phyloP scores from a whole-genome alignment of 2,797 vertebrate species.

The Macropus fuliginosus region DNA sequence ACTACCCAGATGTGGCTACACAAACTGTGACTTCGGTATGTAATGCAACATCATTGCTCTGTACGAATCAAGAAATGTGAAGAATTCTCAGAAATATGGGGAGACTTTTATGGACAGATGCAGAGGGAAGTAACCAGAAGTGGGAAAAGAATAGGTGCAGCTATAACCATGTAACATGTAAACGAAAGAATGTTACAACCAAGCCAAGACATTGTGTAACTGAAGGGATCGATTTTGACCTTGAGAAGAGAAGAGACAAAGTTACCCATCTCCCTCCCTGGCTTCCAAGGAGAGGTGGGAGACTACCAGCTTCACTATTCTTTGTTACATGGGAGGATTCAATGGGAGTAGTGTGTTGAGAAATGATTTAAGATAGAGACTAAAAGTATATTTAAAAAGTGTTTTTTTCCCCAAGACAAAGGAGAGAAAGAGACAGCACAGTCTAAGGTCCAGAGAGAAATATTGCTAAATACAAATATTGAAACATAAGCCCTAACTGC shows the following conservation, averaged over 20 bases:
- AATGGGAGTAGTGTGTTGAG: background rate
- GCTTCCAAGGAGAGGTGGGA: background rate
- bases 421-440: background rate
- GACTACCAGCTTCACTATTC: background rate
- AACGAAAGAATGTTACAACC: background rate
- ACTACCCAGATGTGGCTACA: background rate
- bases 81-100: background rate
- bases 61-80: background rate
- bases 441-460: background rate
- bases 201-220: background rate
- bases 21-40: background rate
- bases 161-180: background rate
- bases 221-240: background rate
- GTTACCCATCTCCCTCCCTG: too few species aligned
- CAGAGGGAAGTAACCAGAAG: background rate
- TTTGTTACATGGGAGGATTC: background rate
- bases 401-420: background rate
- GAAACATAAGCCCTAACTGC: background rate
- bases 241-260: background rate
- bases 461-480: background rate
- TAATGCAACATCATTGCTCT: background rate
- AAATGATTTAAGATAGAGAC: background rate
- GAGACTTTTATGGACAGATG: background rate
- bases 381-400: background rate
- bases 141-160: background rate